Evolutionary conservation across 2,888 invertebrate species (phyloP), one percentile per base, ranked within the genome.

Genomic region (Chrysotoxum bicinctum): DNA sequence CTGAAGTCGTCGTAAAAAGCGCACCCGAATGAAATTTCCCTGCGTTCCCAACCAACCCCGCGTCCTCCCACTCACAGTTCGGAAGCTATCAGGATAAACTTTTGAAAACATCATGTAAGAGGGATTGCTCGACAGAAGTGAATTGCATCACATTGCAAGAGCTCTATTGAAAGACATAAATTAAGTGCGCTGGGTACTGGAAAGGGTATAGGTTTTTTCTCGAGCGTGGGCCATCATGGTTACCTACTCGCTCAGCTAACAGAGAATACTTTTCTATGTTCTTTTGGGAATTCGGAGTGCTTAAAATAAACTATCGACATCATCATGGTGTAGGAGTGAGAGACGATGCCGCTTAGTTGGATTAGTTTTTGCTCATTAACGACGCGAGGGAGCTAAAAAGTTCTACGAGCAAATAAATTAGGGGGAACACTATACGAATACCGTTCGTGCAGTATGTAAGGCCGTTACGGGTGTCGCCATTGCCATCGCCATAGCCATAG

Each of bases 281-380:
- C 72, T 72, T 73, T 77, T 62, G 76, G 74, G 69, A 66, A 73
- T 73, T 76, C n/a, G 58, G 60, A 68, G 76, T 73, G 81, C 73
- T 77, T 85, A 76, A 85, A 85, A 76, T 72, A 76, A 85, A 85
- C 85, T 85, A 85, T 85, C 72, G 85, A 84, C 79, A 75, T 64
- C 70, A 79, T 58, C 66, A 80, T 64, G 76, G 48, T 35, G 62
- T 50, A 7, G 75, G 58, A 80, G 54, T 40, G 66, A 70, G 37
- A 48, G 35, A 19, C 48, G 45, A 48, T 56, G 68, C 81, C 60
- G 80, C 85, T 81, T 77, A 77, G 76, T 85, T 86, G 82, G 81
- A 82, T 86, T 81, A 90, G 91, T 91, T 90, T 90, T 91, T 90
- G 91, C 91, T 90, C 91, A 91, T 90, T 90, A 91, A 90, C 89